phyloP scores from a whole-genome alignment of 35 echinoderm and acorn worm genomes.

The Nesometra sesokonis region DNA sequence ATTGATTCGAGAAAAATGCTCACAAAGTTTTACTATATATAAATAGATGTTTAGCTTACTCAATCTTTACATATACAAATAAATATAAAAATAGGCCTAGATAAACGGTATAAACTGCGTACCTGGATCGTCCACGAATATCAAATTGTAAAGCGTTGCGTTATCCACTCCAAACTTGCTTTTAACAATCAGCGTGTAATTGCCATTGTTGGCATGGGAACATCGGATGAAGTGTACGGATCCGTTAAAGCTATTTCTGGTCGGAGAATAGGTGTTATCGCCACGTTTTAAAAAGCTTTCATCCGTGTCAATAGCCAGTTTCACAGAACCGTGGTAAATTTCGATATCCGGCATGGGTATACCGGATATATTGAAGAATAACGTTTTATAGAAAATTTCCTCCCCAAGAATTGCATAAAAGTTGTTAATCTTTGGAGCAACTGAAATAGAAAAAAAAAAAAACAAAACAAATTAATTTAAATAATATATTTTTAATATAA shows the following conservation, averaged over 20 bases:
- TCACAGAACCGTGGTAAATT: background rate
- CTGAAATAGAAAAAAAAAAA: background rate
- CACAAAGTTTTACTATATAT: no score
- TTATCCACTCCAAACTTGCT: background rate
- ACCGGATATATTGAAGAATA: background rate
- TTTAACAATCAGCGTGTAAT: background rate
- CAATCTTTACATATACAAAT: no score
- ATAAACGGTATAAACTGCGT: background rate
- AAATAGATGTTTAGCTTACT: no score
- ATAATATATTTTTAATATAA: no score
- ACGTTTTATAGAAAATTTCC: background rate
- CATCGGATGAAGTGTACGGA: background rate
- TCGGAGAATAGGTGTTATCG: background rate
- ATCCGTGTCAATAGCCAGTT: background rate
- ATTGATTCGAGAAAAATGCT: no score
- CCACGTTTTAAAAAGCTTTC: background rate
- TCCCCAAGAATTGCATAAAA: background rate
- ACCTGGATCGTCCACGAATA: background rate
- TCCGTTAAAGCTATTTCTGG: background rate
- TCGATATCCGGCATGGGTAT: background rate
- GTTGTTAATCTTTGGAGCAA: background rate
- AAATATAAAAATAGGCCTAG: no score
- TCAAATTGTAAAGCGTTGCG: background rate
- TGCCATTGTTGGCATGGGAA: background rate
- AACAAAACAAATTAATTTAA: no score